Conservation (phyloP, 2,888 invertebrate species). For the Stenurella melanura region DNA sequence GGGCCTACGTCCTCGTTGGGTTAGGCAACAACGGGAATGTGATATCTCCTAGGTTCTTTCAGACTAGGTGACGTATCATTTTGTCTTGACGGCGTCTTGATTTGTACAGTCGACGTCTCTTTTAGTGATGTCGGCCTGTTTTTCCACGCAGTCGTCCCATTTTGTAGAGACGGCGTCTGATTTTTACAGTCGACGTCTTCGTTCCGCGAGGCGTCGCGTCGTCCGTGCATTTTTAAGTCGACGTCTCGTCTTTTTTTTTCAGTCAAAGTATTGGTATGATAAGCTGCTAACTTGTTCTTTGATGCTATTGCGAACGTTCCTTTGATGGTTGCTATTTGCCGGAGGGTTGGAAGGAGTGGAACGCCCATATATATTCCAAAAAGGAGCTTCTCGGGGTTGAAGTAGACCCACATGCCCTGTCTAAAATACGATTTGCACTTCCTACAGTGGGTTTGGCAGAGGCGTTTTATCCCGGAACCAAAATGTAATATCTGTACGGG, state of each 20-base stretch:
- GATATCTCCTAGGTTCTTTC: too few relatives aligned
- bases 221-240: background rate
- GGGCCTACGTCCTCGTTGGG: too few relatives aligned
- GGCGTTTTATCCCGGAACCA: background rate
- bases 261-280: background rate
- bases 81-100: background rate
- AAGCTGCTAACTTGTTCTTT: background rate
- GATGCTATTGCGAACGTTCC: background rate
- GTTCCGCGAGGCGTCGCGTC: background rate
- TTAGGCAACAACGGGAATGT: too few relatives aligned
- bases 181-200: too few relatives aligned
- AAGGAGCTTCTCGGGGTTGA: background rate
- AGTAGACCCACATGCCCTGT: background rate
- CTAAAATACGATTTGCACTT: background rate
- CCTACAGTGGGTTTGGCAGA: constrained; percentile 12
- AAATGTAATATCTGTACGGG: too few relatives aligned
- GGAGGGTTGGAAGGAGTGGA: constrained; percentile 11
- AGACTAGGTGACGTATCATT: too few relatives aligned
- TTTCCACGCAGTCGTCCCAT: too few relatives aligned
- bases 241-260: background rate
- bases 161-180: too few relatives aligned
- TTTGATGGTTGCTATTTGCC: background rate
- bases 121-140: too few relatives aligned
- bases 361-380: background rate
- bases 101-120: background rate